Percentiles rank a stretch among this genome's conserved stretches.
phyloP scores from a whole-genome alignment of 92 coral and sea anemone genomes.

The Epizoanthus illoricatus region DNA sequence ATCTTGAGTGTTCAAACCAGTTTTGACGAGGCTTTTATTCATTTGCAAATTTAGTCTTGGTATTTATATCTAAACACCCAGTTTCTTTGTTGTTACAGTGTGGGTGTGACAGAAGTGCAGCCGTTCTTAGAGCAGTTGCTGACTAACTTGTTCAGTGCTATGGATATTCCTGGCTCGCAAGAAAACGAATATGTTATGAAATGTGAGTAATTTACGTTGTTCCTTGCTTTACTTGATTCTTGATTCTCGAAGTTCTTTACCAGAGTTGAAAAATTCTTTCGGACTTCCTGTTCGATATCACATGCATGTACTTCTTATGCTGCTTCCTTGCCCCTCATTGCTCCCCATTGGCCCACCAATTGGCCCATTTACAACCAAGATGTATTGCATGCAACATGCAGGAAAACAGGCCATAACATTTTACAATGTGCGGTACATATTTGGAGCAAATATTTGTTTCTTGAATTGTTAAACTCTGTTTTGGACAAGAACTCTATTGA shows the following conservation, averaged over 20 bases:
- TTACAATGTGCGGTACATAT: no score
- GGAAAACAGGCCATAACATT: no score
- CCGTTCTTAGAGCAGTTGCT: slow-evolving; percentile 67
- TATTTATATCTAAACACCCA: not conserved
- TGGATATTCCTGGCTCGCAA: slow-evolving; percentile 86
- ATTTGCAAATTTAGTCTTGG: not conserved
- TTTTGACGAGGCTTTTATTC: not conserved
- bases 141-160: slow-evolving; percentile 67
- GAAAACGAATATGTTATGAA: slow-evolving; percentile 97
- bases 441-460: no score
- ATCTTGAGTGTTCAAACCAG: not conserved
- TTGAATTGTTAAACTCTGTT: not conserved
- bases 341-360: no score
- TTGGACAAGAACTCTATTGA: not conserved
- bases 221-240: no score
- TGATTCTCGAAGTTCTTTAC: no score
- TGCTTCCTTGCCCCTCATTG: no score
- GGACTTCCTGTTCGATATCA: no score
- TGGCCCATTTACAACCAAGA: no score
- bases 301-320: no score
- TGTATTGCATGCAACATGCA: no score
- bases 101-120: slow-evolving; percentile 71
- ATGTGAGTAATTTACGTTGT: slow-evolving; percentile 49
- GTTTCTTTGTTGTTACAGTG: slow-evolving; percentile 37
- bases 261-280: no score